Percentiles rank a stretch among this genome's conserved stretches.
These are phyloP conservation scores for Drosophila histrio DNA, from an alignment of 2,888 invertebrate genomes.

Conservation along the genomic window DNA sequence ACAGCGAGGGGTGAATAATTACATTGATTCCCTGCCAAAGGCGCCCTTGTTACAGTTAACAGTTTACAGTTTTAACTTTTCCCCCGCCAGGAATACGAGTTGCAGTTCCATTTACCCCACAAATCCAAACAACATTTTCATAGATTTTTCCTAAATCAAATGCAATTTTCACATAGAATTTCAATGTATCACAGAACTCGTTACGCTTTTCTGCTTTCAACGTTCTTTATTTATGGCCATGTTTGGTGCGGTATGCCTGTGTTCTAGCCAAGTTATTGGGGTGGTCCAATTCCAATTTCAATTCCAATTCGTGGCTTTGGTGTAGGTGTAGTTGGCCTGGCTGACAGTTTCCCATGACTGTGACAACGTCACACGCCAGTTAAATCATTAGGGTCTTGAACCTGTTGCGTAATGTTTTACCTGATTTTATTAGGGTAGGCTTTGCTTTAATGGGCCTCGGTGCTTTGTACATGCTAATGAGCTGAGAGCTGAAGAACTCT, in stretches of 20 bases:
- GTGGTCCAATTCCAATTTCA: constrained; percentile 18
- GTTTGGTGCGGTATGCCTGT: constrained; percentile 61
- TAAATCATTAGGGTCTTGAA: constrained; percentile 29
- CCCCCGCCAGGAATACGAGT: not conserved
- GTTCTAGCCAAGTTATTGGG: constrained; percentile 38
- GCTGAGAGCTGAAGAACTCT: constrained; percentile 1
- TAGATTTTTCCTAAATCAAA: constrained; percentile 39
- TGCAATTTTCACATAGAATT: constrained; percentile 60
- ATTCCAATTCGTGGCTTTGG: not conserved
- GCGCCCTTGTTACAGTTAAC: constrained; percentile 19
- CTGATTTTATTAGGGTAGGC: constrained; percentile 64
- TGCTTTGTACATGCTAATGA: constrained; percentile 57
- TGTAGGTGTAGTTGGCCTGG: constrained; percentile 29
- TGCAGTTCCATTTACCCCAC: constrained; percentile 22
- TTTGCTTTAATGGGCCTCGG: constrained; percentile 45
- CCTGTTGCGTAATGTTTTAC: constrained; percentile 67
- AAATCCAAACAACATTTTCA: constrained; percentile 4
- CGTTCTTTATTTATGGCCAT: constrained; percentile 38
- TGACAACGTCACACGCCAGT: constrained; percentile 45
- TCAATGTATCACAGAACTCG: constrained; percentile 41
- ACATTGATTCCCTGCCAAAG: constrained; percentile 60
- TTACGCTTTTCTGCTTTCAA: constrained; percentile 54
- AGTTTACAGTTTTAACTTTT: not conserved
- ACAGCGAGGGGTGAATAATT: constrained; percentile 70
- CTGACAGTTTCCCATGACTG: constrained; percentile 66